These are phyloP conservation scores for Drosophila subpulchrella DNA, from an alignment of 1,140 invertebrate species.

Conservation along the genomic window DNA sequence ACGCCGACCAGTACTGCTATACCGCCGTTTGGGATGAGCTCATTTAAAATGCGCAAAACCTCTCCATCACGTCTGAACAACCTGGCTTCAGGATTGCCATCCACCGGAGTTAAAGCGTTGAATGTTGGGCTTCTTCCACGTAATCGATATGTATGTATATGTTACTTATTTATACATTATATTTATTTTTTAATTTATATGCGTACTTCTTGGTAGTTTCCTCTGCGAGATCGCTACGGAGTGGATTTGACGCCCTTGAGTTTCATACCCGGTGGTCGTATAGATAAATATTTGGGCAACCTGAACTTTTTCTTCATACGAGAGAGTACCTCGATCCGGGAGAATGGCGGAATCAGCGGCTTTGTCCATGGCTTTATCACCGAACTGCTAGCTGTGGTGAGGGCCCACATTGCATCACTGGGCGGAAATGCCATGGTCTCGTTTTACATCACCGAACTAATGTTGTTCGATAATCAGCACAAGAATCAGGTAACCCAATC, in stretches of 20 bases:
- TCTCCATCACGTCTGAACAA: constrained; percentile 67
- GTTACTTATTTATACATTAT: background rate
- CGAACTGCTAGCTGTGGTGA: constrained; percentile 94
- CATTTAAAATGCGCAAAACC: constrained; percentile 76
- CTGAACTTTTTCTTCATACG: constrained; percentile 98
- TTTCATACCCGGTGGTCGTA: constrained; percentile 91
- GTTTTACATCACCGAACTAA: constrained; percentile 96
- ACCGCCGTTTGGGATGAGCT: constrained; percentile 71
- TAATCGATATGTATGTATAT: constrained; percentile 57
- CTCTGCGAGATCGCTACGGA: constrained; percentile 89
- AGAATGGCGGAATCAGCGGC: constrained; percentile 95
- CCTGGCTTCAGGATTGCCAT: constrained; percentile 30
- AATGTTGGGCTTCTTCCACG: constrained; percentile 34
- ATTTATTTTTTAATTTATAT: background rate
- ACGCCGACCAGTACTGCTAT: constrained; percentile 70
- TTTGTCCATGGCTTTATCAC: constrained; percentile 97
- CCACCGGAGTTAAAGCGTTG: constrained; percentile 37
- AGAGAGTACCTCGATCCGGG: constrained; percentile 95
- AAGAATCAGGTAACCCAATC: constrained; percentile 94
- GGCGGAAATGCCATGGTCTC: constrained; percentile 98
- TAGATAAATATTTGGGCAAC: constrained; percentile 95
- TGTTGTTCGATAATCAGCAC: constrained; percentile 95
- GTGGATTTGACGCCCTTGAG: constrained; percentile 94
- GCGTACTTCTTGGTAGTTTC: constrained; percentile 84
- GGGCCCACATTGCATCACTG: constrained; percentile 96